A percentile compares a stretch with the other conserved stretches of the same genome.
phyloP scores from a whole-genome alignment of 1,140 invertebrate genomes.

The Palaemon carinicauda region DNA sequence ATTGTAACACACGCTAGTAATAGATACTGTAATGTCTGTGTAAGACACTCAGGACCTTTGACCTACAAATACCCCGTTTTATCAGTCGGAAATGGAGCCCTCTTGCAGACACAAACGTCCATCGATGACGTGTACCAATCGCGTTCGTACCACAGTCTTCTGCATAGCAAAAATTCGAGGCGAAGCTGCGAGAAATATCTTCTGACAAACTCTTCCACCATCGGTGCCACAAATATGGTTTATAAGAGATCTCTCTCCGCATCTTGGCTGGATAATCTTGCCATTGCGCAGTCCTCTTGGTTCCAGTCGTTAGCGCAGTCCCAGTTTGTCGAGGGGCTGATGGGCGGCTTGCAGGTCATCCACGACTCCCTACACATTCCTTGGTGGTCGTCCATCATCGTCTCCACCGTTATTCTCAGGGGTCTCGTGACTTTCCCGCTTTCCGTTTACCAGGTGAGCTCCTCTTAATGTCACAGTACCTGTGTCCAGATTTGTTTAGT shows the following conservation, averaged over 20 bases:
- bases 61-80: too few species aligned
- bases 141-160: too few species aligned
- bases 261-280: conserved; percentile 24
- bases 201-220: too few species aligned
- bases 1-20: too few species aligned
- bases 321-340: conserved; percentile 16
- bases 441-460: conserved; percentile 73
- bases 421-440: conserved; percentile 77
- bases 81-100: too few species aligned
- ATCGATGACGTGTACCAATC: too few species aligned
- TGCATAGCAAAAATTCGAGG: too few species aligned
- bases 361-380: conserved; percentile 78
- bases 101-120: too few species aligned
- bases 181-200: too few species aligned
- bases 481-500: not conserved
- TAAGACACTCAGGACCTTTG: too few species aligned
- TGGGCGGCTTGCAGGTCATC: conserved; percentile 68
- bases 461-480: not conserved
- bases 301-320: conserved; percentile 27
- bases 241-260: conserved; percentile 3
- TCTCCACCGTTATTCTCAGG: conserved; percentile 75
- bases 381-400: conserved; percentile 83
- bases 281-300: conserved; percentile 27
- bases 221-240: not conserved
- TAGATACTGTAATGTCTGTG: too few species aligned